Conservation (phyloP, 1,140 invertebrate species). For the Nixonia krombeini region DNA sequence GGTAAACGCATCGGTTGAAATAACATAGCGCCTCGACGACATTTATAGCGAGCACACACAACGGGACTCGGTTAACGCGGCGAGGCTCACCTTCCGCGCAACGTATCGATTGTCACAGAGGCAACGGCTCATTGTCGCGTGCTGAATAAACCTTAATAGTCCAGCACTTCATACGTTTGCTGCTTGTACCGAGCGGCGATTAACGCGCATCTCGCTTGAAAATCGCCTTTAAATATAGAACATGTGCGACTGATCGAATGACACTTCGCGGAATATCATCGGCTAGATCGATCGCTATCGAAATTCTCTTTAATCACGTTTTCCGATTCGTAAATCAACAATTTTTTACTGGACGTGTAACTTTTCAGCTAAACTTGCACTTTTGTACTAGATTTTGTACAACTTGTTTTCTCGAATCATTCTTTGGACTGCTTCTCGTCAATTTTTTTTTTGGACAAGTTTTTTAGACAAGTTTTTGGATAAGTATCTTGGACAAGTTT, state of each 20-base stretch:
- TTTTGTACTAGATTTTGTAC: no score
- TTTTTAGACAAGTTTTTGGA: no score
- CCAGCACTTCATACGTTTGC: slow-evolving; percentile 7
- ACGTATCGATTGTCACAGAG: slow-evolving; percentile 32
- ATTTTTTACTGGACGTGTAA: no score
- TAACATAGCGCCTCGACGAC: slow-evolving; percentile 15
- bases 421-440: no score
- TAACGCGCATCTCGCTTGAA: slow-evolving; percentile 13
- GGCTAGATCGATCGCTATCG: no score
- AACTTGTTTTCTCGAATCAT: no score
- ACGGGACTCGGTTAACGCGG: slow-evolving; percentile 14
- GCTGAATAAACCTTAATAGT: slow-evolving; percentile 30
- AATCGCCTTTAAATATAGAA: slow-evolving; percentile 23
- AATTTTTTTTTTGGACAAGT: no score
- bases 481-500: no score
- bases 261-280: neutral
- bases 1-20: no score
- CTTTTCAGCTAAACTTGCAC: no score
- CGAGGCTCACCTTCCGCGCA: slow-evolving; percentile 20
- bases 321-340: no score
- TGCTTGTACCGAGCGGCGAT: slow-evolving; percentile 21
- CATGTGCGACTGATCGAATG: slow-evolving; percentile 21
- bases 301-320: no score
- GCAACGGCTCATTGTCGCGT: slow-evolving; percentile 35
- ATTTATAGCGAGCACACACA: slow-evolving; percentile 28